Evolutionary conservation across 2,797 vertebrate species (phyloP), one percentile per base, ranked within the genome.

Genomic region (Takifugu ocellatus): DNA sequence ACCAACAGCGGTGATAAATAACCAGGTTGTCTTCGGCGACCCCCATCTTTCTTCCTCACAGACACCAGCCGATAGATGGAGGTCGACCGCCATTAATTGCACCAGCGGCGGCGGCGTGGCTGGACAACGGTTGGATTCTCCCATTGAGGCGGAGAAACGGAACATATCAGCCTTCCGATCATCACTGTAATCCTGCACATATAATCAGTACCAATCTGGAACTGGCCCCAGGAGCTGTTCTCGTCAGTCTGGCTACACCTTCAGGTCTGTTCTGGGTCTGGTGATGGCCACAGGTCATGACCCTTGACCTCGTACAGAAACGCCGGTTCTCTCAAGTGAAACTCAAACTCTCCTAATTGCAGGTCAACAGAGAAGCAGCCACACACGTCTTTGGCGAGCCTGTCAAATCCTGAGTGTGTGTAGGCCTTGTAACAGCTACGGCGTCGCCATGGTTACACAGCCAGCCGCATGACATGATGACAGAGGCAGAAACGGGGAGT

Each of bases 41-140:
- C 66, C 62, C 77, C 44, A 75, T 79, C 69, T 51, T 65, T 84
- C 79, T 62, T 16, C 49, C 63, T 81, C 75, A 79, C 59, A 27
- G 66, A 59, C 69, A 72, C 70, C 72, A 65, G 74, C 67, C 77
- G 75, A 72, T 68, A 62, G 52, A 61, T 24, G 53, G 16, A 60
- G 74, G 72, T 59, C 61, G 5, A 60, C 68, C 24, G 65, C 74
- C 21, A 66, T 72, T 64, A 62, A 69, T 78, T 72, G 68, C 59
- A 63, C 51, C 61, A 33, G 15, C 50, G 56, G 29, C 51, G 70
- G 56, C 25, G 5, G 56, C 45, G 56, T 27, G 52, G 49, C 59
- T 25, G 52, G n/a, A 56, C 49, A 5, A 31, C 46, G 48, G 66
- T 33, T 42, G 50, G 36, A 62, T 36, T 26, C 62, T 36, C 33